These are phyloP conservation scores for Sigmodon hispidus DNA, from an alignment of 2,113 vertebrate species.

Conservation along the genomic window DNA sequence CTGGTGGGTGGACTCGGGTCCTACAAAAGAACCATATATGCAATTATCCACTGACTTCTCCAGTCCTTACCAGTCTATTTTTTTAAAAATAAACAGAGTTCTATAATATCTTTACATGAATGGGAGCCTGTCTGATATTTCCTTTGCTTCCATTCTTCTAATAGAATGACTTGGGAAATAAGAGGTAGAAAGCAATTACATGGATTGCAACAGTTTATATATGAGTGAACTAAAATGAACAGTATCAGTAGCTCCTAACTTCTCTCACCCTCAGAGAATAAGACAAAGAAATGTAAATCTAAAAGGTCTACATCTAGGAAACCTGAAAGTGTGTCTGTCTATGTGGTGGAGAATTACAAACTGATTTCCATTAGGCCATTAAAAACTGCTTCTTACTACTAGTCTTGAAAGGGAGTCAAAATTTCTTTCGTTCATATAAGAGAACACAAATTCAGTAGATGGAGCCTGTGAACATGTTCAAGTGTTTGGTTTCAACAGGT, in stretches of 20 bases:
- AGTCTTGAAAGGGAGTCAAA: not conserved
- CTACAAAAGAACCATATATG: too few species aligned
- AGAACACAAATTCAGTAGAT: not conserved
- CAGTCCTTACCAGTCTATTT: not conserved
- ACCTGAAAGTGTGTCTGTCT: not conserved
- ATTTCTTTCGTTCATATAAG: not conserved
- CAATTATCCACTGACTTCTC: not conserved
- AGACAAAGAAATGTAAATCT: not conserved
- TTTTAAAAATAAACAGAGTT: not conserved
- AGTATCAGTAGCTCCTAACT: not conserved
- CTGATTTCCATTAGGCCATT: not conserved
- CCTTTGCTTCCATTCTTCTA: slow-evolving; percentile 41
- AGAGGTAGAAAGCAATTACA: slow-evolving; percentile 25
- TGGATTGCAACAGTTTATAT: not conserved
- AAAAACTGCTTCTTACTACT: not conserved
- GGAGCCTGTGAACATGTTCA: not conserved
- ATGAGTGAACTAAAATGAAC: not conserved
- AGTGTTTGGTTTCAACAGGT: not conserved
- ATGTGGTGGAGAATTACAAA: not conserved
- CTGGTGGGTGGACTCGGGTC: too few species aligned
- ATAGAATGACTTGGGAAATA: not conserved
- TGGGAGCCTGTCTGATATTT: not conserved
- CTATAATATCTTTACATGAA: not conserved
- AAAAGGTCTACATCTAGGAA: not conserved
- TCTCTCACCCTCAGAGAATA: not conserved